Conservation (phyloP, 2,797 vertebrate species). For the Sandelia bainsii region DNA sequence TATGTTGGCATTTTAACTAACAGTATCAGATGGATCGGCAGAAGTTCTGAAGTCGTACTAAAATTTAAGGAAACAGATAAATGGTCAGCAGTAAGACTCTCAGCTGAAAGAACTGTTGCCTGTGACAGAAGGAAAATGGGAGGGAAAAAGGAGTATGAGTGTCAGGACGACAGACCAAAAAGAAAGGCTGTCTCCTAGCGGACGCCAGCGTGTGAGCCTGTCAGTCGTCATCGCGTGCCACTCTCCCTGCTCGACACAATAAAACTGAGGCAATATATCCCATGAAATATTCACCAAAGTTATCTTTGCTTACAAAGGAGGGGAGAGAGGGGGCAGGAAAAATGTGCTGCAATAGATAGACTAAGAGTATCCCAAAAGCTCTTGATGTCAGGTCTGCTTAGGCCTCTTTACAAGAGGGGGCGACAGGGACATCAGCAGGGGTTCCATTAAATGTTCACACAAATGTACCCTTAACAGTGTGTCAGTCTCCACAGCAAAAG, state of each 20-base stretch:
- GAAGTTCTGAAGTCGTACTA: slow-evolving; percentile 62
- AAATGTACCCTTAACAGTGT: slow-evolving; percentile 54
- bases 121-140: slow-evolving; percentile 64
- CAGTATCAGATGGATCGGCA: slow-evolving; percentile 74
- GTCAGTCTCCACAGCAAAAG: slow-evolving; percentile 28
- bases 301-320: slow-evolving; percentile 69
- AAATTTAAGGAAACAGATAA: slow-evolving; percentile 64
- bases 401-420: slow-evolving; percentile 43
- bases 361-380: slow-evolving; percentile 61
- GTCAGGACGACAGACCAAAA: slow-evolving; percentile 56
- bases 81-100: slow-evolving; percentile 56
- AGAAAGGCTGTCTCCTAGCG: slow-evolving; percentile 68
- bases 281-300: slow-evolving; percentile 80
- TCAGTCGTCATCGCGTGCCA: slow-evolving; percentile 69
- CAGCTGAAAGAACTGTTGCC: slow-evolving; percentile 42
- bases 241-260: slow-evolving; percentile 50
- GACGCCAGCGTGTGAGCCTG: slow-evolving; percentile 42
- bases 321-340: not conserved
- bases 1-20: slow-evolving; percentile 70
- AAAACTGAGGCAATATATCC: slow-evolving; percentile 76
- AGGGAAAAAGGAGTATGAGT: slow-evolving; percentile 44
- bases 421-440: slow-evolving; percentile 46
- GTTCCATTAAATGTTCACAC: slow-evolving; percentile 76
- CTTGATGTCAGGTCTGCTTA: slow-evolving; percentile 72
- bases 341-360: slow-evolving; percentile 46